These are phyloP conservation scores for Chrysolina oricalcia DNA, from an alignment of 2,888 invertebrate genomes.

Conservation along the genomic window DNA sequence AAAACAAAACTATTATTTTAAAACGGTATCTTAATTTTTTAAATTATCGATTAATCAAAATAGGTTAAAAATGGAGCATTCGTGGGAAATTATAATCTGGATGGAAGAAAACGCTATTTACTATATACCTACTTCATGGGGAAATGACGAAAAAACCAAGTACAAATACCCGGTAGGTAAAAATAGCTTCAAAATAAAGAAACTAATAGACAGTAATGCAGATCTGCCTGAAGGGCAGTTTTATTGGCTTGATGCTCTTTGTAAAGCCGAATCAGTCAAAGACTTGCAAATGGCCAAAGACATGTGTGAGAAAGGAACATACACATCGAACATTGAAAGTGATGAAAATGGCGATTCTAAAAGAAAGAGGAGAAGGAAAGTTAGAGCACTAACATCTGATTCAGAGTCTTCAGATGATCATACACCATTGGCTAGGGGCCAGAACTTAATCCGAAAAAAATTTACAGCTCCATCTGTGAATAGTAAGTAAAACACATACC, in stretches of 20 bases:
- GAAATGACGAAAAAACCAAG: slow-evolving; percentile 27
- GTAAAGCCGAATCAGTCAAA: slow-evolving; percentile 31
- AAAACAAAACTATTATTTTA: slow-evolving; percentile 26
- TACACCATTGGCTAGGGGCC: slow-evolving; percentile 26
- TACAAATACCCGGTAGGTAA: slow-evolving; percentile 28
- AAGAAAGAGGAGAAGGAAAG: slow-evolving; percentile 26
- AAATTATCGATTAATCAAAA: slow-evolving; percentile 29
- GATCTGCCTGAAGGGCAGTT: slow-evolving; percentile 30
- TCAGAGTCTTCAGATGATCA: slow-evolving; percentile 29
- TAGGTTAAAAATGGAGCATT: slow-evolving; percentile 32
- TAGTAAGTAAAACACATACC: slow-evolving; percentile 31
- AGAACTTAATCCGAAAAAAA: slow-evolving; percentile 31
- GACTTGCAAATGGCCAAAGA: slow-evolving; percentile 31
- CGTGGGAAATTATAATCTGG: slow-evolving; percentile 25
- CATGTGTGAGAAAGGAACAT: slow-evolving; percentile 32
- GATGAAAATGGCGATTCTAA: slow-evolving; percentile 23
- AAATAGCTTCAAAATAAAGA: slow-evolving; percentile 27
- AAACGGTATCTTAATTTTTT: slow-evolving; percentile 28
- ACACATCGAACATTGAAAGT: slow-evolving; percentile 29
- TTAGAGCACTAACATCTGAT: slow-evolving; percentile 20
- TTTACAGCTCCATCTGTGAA: slow-evolving; percentile 25
- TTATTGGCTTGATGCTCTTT: slow-evolving; percentile 28
- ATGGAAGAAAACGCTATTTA: slow-evolving; percentile 26
- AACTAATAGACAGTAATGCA: slow-evolving; percentile 29
- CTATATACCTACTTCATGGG: slow-evolving; percentile 28